A percentile compares a stretch with the other conserved stretches of the same genome.
phyloP scores from a whole-genome alignment of 2,888 invertebrate genomes.

The Marasmarcha lunaedactyla region DNA sequence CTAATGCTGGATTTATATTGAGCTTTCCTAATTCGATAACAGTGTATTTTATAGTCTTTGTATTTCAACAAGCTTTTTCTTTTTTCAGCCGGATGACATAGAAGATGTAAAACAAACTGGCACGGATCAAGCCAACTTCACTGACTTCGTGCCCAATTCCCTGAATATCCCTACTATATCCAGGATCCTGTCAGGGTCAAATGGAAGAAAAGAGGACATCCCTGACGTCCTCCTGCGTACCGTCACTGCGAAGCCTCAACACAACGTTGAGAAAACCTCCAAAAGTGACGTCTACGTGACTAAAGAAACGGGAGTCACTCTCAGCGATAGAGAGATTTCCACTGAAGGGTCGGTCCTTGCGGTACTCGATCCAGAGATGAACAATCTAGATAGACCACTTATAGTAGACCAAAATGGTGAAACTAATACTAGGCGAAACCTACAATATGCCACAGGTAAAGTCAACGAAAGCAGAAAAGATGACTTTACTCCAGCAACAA shows the following conservation, averaged over 20 bases:
- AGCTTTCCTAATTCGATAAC: too few relatives aligned
- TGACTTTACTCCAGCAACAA: conserved; percentile 52
- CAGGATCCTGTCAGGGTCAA: conserved; percentile 86
- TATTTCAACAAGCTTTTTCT: too few relatives aligned
- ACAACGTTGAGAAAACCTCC: conserved; percentile 51
- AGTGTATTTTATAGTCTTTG: too few relatives aligned
- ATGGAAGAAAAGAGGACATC: conserved; percentile 85
- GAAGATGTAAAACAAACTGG: conserved; percentile 51
- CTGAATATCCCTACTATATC: conserved; percentile 86
- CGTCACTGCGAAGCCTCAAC: conserved; percentile 71
- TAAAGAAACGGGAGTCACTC: conserved; percentile 55
- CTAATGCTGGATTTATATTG: background rate
- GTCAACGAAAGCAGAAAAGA: conserved; percentile 48
- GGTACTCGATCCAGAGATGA: conserved; percentile 63
- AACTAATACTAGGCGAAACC: conserved; percentile 60
- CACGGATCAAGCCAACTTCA: conserved; percentile 63
- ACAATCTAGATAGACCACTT: conserved; percentile 61
- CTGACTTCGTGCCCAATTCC: conserved; percentile 75
- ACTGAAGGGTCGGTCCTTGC: conserved; percentile 61
- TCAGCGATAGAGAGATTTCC: conserved; percentile 54
- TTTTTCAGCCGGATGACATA: conserved; percentile 52
- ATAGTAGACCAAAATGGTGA: conserved; percentile 61
- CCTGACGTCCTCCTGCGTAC: conserved; percentile 81
- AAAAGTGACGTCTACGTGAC: conserved; percentile 52
- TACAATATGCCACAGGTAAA: conserved; percentile 57